Percentiles rank a stretch among this genome's conserved stretches.
Evolutionary conservation across 2,797 vertebrate species (phyloP).

Genomic region (Benthosema pterotum): DNA sequence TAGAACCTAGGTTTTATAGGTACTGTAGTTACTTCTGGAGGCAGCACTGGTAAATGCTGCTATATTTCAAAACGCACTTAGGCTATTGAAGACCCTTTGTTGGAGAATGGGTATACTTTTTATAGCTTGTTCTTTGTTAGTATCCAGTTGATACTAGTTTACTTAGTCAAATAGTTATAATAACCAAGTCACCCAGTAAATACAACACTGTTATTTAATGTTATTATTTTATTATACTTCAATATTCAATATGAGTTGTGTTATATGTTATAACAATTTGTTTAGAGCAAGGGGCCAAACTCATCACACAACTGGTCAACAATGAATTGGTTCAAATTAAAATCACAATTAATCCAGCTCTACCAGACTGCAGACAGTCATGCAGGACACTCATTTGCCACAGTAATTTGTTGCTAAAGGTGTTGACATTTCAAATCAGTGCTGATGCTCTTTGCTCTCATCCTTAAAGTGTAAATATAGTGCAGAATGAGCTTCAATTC

Average conservation of each 20-base stretch:
- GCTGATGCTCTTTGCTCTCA: not conserved
- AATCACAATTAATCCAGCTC: not conserved
- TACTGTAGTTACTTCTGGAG: too few species aligned
- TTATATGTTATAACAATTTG: not conserved
- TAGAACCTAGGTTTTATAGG: too few species aligned
- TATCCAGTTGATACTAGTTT: not conserved
- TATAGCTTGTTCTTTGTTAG: too few species aligned
- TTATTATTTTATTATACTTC: conserved; percentile 25
- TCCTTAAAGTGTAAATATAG: not conserved
- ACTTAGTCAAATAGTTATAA: not conserved
- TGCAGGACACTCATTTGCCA: too few species aligned
- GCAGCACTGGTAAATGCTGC: too few species aligned
- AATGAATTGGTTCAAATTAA: not conserved
- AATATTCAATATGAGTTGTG: too few species aligned
- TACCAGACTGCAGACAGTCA: too few species aligned
- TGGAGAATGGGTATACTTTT: too few species aligned
- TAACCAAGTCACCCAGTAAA: conserved; percentile 30
- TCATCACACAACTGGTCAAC: not conserved
- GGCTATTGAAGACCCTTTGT: too few species aligned
- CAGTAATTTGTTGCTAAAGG: too few species aligned
- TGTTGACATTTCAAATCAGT: too few species aligned
- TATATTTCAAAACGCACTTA: too few species aligned
- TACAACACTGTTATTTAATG: conserved; percentile 23
- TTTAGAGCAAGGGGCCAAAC: not conserved
- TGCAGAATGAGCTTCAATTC: not conserved